phyloP scores from a whole-genome alignment of 2,113 vertebrate genomes.

The Peromyscus californicus region DNA sequence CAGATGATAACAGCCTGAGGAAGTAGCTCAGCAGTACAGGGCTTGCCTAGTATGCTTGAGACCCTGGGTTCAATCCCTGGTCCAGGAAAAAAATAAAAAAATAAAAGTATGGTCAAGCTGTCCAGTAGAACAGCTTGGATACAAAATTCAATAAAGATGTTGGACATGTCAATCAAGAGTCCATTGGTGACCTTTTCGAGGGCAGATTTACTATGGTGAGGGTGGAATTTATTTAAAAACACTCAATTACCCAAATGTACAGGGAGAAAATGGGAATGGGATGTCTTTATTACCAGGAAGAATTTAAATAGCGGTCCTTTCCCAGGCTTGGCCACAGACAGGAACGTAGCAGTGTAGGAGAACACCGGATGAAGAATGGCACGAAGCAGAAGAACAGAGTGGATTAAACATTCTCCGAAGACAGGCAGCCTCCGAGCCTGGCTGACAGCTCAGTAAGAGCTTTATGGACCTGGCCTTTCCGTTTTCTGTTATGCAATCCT shows the following conservation, averaged over 20 bases:
- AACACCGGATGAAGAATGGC: conserved; percentile 22
- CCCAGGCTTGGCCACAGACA: conserved; percentile 42
- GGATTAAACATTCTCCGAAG: neutral
- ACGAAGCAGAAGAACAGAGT: neutral
- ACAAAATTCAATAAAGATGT: neutral
- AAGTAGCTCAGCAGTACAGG: neutral
- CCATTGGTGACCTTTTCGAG: conserved; percentile 65
- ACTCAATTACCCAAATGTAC: conserved; percentile 59
- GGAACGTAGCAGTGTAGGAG: neutral
- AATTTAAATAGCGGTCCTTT: conserved; percentile 61
- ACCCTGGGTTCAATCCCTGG: neutral
- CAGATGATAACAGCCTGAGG: neutral
- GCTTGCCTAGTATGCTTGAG: neutral
- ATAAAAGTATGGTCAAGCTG: neutral
- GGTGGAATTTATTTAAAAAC: conserved; percentile 64
- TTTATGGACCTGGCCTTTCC: neutral
- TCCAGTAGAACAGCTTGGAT: neutral
- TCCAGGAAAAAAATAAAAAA: neutral
- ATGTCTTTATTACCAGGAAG: conserved; percentile 63
- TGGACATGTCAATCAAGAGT: conserved; percentile 46
- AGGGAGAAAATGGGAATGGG: conserved; percentile 41
- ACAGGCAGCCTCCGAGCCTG: neutral
- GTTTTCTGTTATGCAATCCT: neutral
- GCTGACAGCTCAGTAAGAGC: neutral
- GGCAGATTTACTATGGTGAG: conserved; percentile 47